These are phyloP conservation scores for Tetramorium bicarinatum DNA, from an alignment of 2,888 invertebrate genomes.

Conservation along the genomic window DNA sequence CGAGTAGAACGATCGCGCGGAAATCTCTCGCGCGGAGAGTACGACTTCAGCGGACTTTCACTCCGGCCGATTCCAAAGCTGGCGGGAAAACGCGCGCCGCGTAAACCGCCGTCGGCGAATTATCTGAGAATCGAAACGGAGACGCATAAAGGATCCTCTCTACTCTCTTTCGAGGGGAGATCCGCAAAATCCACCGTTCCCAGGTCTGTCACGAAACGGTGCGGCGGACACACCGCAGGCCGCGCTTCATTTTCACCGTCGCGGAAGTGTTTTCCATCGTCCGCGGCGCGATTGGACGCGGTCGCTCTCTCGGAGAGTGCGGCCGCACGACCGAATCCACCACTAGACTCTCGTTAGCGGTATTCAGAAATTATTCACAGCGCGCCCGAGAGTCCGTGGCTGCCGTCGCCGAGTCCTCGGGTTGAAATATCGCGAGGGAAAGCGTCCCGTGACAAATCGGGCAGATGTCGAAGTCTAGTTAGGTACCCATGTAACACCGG, in stretches of 20 bases:
- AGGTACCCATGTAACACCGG: constrained; percentile 75
- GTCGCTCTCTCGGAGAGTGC: constrained; percentile 50
- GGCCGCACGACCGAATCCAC: constrained; percentile 70
- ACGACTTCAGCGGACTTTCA: constrained; percentile 37
- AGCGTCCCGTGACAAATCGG: constrained; percentile 82
- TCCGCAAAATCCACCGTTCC: constrained; percentile 31
- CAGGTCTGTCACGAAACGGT: constrained; percentile 41
- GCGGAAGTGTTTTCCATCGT: constrained; percentile 41
- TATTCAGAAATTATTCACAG: constrained; percentile 85
- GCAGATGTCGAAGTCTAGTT: constrained; percentile 85
- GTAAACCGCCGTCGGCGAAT: constrained; percentile 33
- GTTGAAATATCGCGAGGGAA: constrained; percentile 76
- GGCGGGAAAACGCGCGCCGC: constrained; percentile 11
- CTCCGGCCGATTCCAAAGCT: constrained; percentile 23
- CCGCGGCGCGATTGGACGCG: constrained; percentile 67
- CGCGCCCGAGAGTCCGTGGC: constrained; percentile 75
- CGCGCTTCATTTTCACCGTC: constrained; percentile 66
- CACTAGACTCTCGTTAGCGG: constrained; percentile 84
- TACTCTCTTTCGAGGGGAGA: neutral
- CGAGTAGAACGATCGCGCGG: constrained; percentile 28
- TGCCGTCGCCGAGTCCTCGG: constrained; percentile 37
- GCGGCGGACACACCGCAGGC: constrained; percentile 27
- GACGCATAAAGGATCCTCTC: neutral
- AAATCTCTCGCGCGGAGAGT: neutral
- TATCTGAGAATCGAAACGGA: constrained; percentile 38